Percentiles rank a stretch among this genome's conserved stretches.
Conservation (phyloP, 1,140 invertebrate genomes). For the Drosophila biarmipes region DNA sequence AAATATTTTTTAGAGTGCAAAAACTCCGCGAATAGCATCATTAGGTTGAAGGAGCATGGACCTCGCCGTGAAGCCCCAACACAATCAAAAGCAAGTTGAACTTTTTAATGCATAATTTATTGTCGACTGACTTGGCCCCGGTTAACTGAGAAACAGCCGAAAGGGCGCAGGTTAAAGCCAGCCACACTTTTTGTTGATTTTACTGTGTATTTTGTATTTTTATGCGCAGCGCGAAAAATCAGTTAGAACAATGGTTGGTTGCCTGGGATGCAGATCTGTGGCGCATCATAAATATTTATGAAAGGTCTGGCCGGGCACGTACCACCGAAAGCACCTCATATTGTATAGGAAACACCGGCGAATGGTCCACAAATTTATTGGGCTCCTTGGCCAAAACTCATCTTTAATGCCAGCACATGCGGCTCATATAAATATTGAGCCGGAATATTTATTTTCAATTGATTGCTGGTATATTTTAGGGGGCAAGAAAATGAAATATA, state of each 20-base stretch:
- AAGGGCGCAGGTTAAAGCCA: constrained; percentile 43
- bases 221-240: constrained; percentile 37
- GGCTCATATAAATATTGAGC: constrained; percentile 56
- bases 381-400: constrained; percentile 62
- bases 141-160: constrained; percentile 6
- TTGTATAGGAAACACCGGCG: constrained; percentile 33
- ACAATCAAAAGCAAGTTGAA: constrained; percentile 79
- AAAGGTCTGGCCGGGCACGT: constrained; percentile 40
- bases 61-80: constrained; percentile 43
- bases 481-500: not conserved
- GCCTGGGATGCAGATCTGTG: constrained; percentile 33
- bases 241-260: constrained; percentile 37
- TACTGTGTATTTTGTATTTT: constrained; percentile 24
- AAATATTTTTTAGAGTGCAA: not conserved
- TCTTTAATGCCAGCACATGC: constrained; percentile 77
- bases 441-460: constrained; percentile 62
- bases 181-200: constrained; percentile 40
- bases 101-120: constrained; percentile 83
- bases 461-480: constrained; percentile 21
- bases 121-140: constrained; percentile 17
- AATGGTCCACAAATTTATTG: constrained; percentile 67
- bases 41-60: constrained; percentile 35
- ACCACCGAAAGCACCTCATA: constrained; percentile 27
- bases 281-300: constrained; percentile 79
- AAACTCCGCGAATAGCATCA: constrained; percentile 13